Percentiles rank a stretch among this genome's conserved stretches.
phyloP scores from a whole-genome alignment of 2,888 invertebrate species.

The Bembecia ichneumoniformis region DNA sequence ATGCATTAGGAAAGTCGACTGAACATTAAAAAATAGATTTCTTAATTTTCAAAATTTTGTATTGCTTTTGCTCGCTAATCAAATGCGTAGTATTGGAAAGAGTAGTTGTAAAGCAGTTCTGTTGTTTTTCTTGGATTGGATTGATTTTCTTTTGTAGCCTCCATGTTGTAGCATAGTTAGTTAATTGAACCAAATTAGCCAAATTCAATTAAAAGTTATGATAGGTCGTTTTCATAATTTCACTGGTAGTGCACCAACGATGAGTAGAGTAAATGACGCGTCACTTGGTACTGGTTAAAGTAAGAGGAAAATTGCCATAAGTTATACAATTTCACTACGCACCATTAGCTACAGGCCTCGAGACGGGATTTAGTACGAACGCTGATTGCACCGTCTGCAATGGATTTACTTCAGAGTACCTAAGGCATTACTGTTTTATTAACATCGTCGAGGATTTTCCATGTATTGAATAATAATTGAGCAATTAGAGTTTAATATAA shows the following conservation, averaged over 20 bases:
- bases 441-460: neutral
- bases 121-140: too few species aligned
- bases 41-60: too few species aligned
- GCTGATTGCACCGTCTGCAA: constrained; percentile 45
- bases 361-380: constrained; percentile 43
- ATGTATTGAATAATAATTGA: too few species aligned
- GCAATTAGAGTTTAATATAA: too few species aligned
- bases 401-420: constrained; percentile 21
- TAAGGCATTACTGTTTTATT: neutral
- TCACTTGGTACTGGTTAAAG: constrained; percentile 37
- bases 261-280: constrained; percentile 48
- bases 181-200: too few species aligned
- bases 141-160: too few species aligned
- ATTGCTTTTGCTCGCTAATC: too few species aligned
- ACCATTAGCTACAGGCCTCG: constrained; percentile 48
- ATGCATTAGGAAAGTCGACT: too few species aligned
- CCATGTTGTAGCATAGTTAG: too few species aligned
- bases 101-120: too few species aligned
- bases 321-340: constrained; percentile 59
- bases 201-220: neutral
- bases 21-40: too few species aligned
- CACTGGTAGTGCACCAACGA: constrained; percentile 36
- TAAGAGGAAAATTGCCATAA: constrained; percentile 56
- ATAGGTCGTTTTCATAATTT: constrained; percentile 34
- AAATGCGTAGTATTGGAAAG: too few species aligned